Base-by-base conservation (phyloP, 2,113 vertebrate genomes). In the Triplophysa siluroides region DNA sequence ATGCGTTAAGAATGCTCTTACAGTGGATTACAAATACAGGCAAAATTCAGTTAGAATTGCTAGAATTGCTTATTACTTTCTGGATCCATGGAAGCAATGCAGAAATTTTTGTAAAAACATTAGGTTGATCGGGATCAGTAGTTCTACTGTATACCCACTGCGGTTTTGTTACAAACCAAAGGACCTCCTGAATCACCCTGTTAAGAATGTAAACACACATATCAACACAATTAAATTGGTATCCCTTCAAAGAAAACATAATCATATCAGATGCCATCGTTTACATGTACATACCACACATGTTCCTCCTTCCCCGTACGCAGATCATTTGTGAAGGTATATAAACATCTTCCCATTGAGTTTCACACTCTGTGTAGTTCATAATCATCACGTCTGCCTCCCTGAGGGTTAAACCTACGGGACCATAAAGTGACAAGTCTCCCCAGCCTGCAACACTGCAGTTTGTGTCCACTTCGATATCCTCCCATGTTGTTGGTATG, bases 111-210 rank as follows among this genome's bases (percentile, higher is more conserved):
- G 75, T 73, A 70, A 61, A 82, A 21, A 85, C 78, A 14, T 81
- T 83, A 11, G 75, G 68, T 33, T 13, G 2, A 19, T 43, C 3
- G 0, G 69, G 75, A 16, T 45, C n/a, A 4, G 26, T 78, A 83
- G 2, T 12, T n/a, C 1, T 1, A 0, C 0, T 21, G 76, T 78
- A 23, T 47, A 4, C 84, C 78, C 8, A 73, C 74, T 16, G 81
- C 84, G 38, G n/a, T 76, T 0, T 58, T 13, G 12, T 69, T 69
- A 74, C 81, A 83, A 65, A 85, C 69, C 84, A 85, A 64, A 43
- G 78, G 80, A 45, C 83, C 79, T 8, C 79, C 83, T 14, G 76
- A 84, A 63, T 84, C 83, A 13, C 76, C 79, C 83, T n/a, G n/a
- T n/a, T n/a, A n/a, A n/a, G n/a, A n/a, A n/a, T n/a, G n/a, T n/a